Evolutionary conservation across 53 echinoderm and acorn worm genomes (phyloP).

Genomic region (Luidia sarsii): DNA sequence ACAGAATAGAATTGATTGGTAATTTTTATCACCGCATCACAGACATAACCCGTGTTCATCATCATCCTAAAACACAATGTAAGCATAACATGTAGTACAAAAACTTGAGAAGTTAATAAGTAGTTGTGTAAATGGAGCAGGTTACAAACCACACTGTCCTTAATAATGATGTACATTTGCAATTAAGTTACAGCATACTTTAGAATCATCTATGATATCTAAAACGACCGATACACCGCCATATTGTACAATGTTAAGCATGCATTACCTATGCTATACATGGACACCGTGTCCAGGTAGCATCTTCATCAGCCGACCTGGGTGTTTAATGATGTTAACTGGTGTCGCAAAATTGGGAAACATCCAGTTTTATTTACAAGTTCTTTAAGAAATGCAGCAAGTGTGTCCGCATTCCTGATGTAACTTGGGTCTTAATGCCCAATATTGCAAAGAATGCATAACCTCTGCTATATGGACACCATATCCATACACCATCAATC

Average conservation of each 20-base stretch:
- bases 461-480: constrained; percentile 11
- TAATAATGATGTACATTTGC: too few species aligned
- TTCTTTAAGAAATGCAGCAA: not conserved
- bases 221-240: too few species aligned
- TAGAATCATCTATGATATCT: too few species aligned
- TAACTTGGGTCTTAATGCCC: not conserved
- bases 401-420: not conserved
- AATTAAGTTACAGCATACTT: too few species aligned
- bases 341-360: not conserved
- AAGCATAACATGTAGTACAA: too few species aligned
- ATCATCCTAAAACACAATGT: too few species aligned
- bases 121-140: too few species aligned
- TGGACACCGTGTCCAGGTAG: constrained; percentile 13
- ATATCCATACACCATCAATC: not conserved
- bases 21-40: not conserved
- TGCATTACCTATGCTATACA: not conserved
- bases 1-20: not conserved
- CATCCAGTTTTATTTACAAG: not conserved
- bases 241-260: too few species aligned
- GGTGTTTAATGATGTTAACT: not conserved
- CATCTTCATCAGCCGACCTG: not conserved
- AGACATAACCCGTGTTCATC: too few species aligned
- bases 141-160: too few species aligned
- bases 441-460: not conserved
- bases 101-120: too few species aligned